Conservation (phyloP, 2,113 vertebrate species). For the Ceuthmochares aereus region DNA sequence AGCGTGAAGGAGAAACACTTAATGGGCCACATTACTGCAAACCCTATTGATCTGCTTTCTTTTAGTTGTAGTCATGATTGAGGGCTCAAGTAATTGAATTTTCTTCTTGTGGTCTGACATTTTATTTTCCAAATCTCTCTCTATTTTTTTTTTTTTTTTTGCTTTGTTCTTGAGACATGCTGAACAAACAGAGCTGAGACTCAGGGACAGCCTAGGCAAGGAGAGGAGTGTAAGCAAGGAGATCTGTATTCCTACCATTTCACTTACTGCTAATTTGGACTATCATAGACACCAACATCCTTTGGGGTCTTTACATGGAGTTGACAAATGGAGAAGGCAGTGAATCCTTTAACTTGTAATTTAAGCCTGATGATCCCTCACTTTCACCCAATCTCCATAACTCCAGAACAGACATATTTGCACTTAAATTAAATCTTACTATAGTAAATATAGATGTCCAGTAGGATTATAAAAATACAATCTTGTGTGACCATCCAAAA, state of each 20-base stretch:
- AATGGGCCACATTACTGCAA: conserved; percentile 66
- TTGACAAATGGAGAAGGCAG: not conserved
- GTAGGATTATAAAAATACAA: not conserved
- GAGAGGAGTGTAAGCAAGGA: not conserved
- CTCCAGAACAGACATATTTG: not conserved
- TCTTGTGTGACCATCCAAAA: not conserved
- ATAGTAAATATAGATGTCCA: not conserved
- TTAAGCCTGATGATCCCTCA: not conserved
- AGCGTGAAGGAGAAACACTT: conserved; percentile 69
- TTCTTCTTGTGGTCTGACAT: conserved; percentile 72
- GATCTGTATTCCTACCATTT: not conserved
- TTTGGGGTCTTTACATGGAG: not conserved
- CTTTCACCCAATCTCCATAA: not conserved
- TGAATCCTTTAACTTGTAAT: not conserved
- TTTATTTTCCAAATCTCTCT: conserved; percentile 62
- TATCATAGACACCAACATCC: not conserved
- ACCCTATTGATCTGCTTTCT: conserved; percentile 72
- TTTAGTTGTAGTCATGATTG: conserved; percentile 76
- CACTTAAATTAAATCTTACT: not conserved
- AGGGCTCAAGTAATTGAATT: conserved; percentile 75
- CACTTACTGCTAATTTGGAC: not conserved
- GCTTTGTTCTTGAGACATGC: conserved; percentile 54
- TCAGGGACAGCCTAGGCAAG: not conserved
- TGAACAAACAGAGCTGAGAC: conserved; percentile 53
- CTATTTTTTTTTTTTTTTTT: not conserved